These are phyloP conservation scores for Eulacestoma nigropectus DNA, from an alignment of 2,113 vertebrate genomes.

Conservation along the genomic window DNA sequence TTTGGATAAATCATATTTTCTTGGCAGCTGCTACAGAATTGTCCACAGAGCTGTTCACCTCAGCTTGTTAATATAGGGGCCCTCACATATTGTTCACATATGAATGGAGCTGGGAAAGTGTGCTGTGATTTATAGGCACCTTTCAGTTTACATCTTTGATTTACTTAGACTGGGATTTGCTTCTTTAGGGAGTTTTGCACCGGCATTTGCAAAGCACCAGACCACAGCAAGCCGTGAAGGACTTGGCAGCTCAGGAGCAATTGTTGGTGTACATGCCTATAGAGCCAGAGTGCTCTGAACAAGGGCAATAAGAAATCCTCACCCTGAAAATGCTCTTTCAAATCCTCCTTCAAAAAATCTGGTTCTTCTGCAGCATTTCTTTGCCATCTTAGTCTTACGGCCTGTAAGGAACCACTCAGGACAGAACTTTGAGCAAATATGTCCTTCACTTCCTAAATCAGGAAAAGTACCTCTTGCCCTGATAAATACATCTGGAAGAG, in stretches of 20 bases:
- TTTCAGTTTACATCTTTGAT: neutral
- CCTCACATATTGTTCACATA: neutral
- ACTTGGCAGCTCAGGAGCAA: neutral
- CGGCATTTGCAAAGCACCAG: neutral
- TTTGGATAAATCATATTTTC: neutral
- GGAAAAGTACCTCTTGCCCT: neutral
- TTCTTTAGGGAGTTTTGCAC: neutral
- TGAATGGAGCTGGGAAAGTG: neutral
- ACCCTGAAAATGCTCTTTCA: neutral
- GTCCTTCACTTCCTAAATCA: neutral
- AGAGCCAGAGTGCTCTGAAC: neutral
- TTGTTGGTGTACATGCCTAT: neutral
- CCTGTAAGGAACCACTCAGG: neutral
- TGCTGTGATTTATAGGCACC: conserved; percentile 1
- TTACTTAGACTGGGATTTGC: neutral
- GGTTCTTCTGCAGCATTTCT: neutral
- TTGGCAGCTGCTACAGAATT: neutral
- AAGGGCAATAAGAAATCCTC: neutral
- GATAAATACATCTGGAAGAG: neutral
- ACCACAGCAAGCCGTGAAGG: neutral
- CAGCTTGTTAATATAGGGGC: neutral
- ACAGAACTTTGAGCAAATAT: neutral
- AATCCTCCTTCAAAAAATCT: neutral
- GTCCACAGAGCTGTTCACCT: neutral
- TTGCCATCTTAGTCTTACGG: neutral